Percentiles rank a stretch among this genome's conserved stretches.
Conservation (phyloP, 2,113 vertebrate species). For the Struthio camelus region DNA sequence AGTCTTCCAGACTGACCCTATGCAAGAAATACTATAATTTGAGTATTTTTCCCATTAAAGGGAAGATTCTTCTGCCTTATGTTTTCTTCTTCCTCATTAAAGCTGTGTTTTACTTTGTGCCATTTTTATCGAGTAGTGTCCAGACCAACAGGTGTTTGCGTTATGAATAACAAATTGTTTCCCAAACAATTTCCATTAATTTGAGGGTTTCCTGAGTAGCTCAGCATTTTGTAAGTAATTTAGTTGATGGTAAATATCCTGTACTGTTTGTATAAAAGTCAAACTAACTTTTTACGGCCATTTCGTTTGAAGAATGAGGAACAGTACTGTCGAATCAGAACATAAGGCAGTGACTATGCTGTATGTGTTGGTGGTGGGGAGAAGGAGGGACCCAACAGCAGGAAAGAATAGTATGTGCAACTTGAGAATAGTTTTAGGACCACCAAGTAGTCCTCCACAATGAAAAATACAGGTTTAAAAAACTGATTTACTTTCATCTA, state of each 20-base stretch:
- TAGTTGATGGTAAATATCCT: not conserved
- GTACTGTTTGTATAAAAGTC: not conserved
- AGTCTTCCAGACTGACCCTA: not conserved
- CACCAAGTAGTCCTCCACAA: not conserved
- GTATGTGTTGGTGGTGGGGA: not conserved
- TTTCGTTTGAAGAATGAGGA: not conserved
- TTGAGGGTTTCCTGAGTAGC: not conserved
- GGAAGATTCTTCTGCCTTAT: not conserved
- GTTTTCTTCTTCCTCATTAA: not conserved
- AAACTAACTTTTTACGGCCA: not conserved
- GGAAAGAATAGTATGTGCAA: not conserved
- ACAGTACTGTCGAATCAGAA: not conserved
- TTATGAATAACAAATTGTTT: not conserved
- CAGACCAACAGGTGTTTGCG: not conserved
- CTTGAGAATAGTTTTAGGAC: too few relatives aligned
- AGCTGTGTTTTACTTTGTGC: not conserved
- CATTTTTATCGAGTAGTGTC: not conserved
- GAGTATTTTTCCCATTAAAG: not conserved
- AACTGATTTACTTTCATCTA: not conserved
- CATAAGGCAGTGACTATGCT: not conserved
- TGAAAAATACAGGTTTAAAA: not conserved
- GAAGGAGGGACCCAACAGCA: too few relatives aligned
- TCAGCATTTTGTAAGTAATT: not conserved
- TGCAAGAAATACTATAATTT: not conserved
- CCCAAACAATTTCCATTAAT: too few relatives aligned